Evolutionary conservation across 2,113 vertebrate genomes (phyloP), one percentile per base, ranked within the genome.

Genomic region (Paedocypris sp.): DNA sequence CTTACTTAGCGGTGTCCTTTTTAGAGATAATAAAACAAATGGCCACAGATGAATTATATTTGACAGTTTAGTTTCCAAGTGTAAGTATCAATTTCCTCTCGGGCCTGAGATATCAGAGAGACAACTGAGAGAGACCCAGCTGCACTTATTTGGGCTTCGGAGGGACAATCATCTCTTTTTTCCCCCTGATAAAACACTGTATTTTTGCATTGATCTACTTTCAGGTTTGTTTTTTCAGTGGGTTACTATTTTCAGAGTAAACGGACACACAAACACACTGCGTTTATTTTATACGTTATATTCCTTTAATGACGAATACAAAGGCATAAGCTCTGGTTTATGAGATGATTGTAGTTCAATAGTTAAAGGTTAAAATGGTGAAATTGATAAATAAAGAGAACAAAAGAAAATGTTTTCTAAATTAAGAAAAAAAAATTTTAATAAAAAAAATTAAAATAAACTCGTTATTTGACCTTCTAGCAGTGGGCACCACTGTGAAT

Each of bases 31-130:
- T 70, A 61, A 43, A 66, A 50, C 58, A 70, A 66, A 70, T 70
- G 52, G 48, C 62, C 54, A n/a, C 49, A 46, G 62, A 70, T 70
- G 22, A 66, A 70, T 70, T 61, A 66, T 66, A 70, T 66, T 70
- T 70, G 68, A 66, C 68, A 66, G 68, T 70, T 70, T 66, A 57
- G 68, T 62, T 70, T 70, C 60, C 62, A 70, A 70, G 62, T 70
- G 62, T 70, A 70, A 70, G 62, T 66, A 70, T 70, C 68, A 66
- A 70, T 70, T 70, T 70, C 68, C 68, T 56, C 56, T 56, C 48
- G 42, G 59, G 68, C 22, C 50, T 20, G 36, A 70, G 62, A 70
- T 70, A 66, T 66, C 68, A 62, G 50, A 46, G 12, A 64, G 62
- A 58, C 54, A 58, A 43, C 39, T 58, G 16, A 31, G 32, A 58